Evolutionary conservation across 2,113 vertebrate genomes (phyloP), one percentile per base, ranked within the genome.

Genomic region (Clupea harengus): DNA sequence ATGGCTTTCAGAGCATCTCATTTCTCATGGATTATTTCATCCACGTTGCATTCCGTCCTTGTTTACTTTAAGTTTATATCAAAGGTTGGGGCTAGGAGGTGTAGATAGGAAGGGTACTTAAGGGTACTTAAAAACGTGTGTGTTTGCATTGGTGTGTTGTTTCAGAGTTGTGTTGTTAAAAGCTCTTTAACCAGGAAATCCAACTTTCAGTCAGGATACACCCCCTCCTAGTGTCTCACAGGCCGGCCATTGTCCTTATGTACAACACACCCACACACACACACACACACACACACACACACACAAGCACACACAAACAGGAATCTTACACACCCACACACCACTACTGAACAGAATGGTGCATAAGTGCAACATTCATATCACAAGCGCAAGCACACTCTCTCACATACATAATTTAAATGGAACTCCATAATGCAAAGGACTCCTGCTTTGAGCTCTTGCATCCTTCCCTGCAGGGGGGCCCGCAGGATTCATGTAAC

Each of bases 261-360:
- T 11, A 32, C n/a, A 25, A 78, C 57, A 85, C 57, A 84, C 54
- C 6, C 39, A 72, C n/a, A 82, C 60, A 85, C 57, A 84, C 81
- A 18, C 39, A 25, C 45, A 52, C 81, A 45, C 81, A 72, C 39
- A 67, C 44, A 67, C 82, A 72, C 64, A 72, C 60, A 72, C 64
- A 72, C 64, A 72, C 64, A 67, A 25, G 32, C 64, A 72, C 64
- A 15, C 64, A 32, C n/a, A 28, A 72, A 72, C 64, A 72, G 10
- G 25, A 72, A 72, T 28, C 64, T 28, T 32, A 32, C 15, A 25
- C 64, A 32, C 25, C 28, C 64, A 72, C 25, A 13, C 11, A n/a
- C 57, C 22, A 22, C 20, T 10, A 10, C 32, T 72, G 25, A 72
- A 72, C 25, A 72, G 64, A 28, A 72, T 72, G 64, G 64, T 72